phyloP scores from a whole-genome alignment of 1,140 invertebrate genomes.

The Papilio helenus region DNA sequence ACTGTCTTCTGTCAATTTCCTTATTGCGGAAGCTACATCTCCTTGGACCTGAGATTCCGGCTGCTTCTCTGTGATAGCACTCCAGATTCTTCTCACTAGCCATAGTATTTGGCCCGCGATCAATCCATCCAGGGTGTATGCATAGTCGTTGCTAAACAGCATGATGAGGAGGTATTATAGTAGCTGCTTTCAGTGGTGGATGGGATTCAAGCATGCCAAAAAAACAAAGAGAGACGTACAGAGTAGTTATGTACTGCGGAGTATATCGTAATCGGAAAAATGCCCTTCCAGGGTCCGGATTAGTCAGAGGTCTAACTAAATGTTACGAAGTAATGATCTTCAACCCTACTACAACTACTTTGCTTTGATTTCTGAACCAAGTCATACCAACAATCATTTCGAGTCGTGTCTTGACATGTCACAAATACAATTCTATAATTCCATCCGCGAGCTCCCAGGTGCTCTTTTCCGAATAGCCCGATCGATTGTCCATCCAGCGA shows the following conservation, averaged over 20 bases:
- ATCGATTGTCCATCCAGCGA: too few relatives aligned
- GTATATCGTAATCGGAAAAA: not conserved
- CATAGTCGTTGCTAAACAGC: slow-evolving; percentile 4
- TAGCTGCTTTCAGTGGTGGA: not conserved
- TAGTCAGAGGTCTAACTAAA: too few relatives aligned
- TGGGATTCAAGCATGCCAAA: slow-evolving; percentile 1
- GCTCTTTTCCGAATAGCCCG: too few relatives aligned
- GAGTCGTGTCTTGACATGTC: too few relatives aligned
- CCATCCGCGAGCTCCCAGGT: too few relatives aligned
- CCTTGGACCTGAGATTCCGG: not conserved
- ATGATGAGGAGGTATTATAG: not conserved
- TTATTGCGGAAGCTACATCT: slow-evolving; percentile 3
- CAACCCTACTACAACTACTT: too few relatives aligned
- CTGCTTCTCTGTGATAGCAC: slow-evolving; percentile 4
- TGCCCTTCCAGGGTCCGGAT: slow-evolving; percentile 3
- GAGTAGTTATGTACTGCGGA: not conserved
- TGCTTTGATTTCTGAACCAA: too few relatives aligned
- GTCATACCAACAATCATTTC: too few relatives aligned
- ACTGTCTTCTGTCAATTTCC: not conserved
- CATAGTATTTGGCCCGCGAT: slow-evolving; percentile 1
- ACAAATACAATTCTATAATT: too few relatives aligned
- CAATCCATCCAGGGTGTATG: not conserved
- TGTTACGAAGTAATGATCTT: too few relatives aligned
- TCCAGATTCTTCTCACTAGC: slow-evolving; percentile 1
- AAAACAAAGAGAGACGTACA: not conserved